Conservation (phyloP, 2,113 vertebrate species). For the Vicugna pacos region DNA sequence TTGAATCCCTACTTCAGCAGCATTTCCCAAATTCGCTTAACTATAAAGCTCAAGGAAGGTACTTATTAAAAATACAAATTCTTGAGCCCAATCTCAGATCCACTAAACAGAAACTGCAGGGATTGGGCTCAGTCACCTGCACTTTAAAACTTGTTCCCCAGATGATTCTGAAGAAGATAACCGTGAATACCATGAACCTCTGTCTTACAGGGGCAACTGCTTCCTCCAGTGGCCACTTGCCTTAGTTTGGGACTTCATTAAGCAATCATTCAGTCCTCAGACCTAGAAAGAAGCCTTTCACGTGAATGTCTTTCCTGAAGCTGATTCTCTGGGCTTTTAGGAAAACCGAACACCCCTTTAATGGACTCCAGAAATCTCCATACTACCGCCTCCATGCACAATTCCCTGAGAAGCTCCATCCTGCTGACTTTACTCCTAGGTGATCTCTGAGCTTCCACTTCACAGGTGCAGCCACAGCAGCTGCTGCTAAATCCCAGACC, state of each 20-base stretch:
- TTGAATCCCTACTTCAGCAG: background rate
- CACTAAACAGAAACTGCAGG: background rate
- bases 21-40: background rate
- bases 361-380: too few species aligned
- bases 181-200: background rate
- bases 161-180: background rate
- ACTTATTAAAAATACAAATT: background rate
- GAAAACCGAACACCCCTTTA: background rate
- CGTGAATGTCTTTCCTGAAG: background rate
- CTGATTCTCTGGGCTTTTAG: background rate
- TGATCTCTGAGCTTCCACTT: background rate
- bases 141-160: background rate
- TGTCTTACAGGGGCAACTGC: background rate
- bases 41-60: background rate
- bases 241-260: background rate
- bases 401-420: background rate
- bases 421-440: background rate
- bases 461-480: background rate
- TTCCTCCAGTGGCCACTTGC: background rate
- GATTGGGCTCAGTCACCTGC: background rate
- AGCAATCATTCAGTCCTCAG: background rate
- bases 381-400: background rate
- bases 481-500: background rate
- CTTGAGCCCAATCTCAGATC: background rate
- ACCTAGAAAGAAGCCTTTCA: background rate